Evolutionary conservation across 2,797 vertebrate genomes (phyloP), one percentile per base, ranked within the genome.

Genomic region (Echeneis naucrates): DNA sequence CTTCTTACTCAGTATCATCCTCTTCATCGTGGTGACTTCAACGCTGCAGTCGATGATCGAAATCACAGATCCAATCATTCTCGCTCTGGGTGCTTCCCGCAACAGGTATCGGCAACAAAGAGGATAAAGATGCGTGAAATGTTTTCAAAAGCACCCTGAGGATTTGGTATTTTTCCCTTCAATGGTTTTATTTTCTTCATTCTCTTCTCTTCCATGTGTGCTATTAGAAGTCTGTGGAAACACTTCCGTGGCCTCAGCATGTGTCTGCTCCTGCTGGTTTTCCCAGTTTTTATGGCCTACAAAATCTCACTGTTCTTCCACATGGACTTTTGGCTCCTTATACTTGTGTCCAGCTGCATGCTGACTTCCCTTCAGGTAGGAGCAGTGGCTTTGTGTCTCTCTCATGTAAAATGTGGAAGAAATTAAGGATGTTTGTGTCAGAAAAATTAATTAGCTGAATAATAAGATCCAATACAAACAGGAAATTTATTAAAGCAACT

Each of bases 1-100:
- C 82, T 97, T 97, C 92, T 95, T 97, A 75, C 96, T 97, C 88
- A 95, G 95, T 90, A 96, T 97, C 92, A 97, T 97, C 92, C 95
- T 97, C 91, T 97, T 97, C 92, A 97, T 97, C 0, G 95, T 97
- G 60, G 91, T 95, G 44, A 96, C 96, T 0, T 97, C 96, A 35
- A 96, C 95, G 21, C 86, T 97, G 68, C 96, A 97, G 89, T 96
- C 96, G 19, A 96, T 97, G 96, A 95, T 95, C 1, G 96, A 97
- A 80, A 96, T 97, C 30, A 94, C 96, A 0, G 95, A 97, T 65
- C 96, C 96, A 1, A 83, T 97, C 3, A 90, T 97, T 59, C 86
- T 97, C n/a, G 95, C 95, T 0, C 86, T 97, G 58, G 96, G 94
- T 2, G 96, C 96, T 2, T 96, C 96, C 2, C 93, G 94, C 35